Conservation (phyloP, 2,797 vertebrate species). For the Discoglossus pictus region DNA sequence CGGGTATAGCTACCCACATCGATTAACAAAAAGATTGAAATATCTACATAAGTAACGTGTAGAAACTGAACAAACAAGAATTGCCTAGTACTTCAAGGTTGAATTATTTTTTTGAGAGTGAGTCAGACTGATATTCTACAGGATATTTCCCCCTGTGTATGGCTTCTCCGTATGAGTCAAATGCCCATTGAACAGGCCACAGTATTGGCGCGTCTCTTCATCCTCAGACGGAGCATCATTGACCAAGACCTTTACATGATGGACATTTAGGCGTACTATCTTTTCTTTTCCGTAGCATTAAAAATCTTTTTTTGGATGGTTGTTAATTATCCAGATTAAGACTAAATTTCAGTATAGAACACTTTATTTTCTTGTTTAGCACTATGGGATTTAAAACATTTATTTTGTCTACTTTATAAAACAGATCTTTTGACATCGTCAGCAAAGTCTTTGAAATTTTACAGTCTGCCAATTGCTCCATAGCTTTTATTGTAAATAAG, state of each 20-base stretch:
- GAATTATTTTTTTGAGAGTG: too few species aligned
- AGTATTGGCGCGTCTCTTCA: too few species aligned
- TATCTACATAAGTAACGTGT: too few species aligned
- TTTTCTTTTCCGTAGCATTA: slow-evolving; percentile 36
- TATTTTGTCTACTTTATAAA: slow-evolving; percentile 64
- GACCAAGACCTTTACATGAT: slow-evolving; percentile 1
- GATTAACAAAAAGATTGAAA: too few species aligned
- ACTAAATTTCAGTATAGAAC: slow-evolving; percentile 60
- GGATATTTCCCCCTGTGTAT: too few species aligned
- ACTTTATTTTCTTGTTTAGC: slow-evolving; percentile 65
- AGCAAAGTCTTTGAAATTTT: slow-evolving; percentile 54
- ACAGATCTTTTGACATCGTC: slow-evolving; percentile 63
- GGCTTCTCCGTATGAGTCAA: too few species aligned
- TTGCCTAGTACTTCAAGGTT: too few species aligned
- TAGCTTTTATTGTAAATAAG: slow-evolving; percentile 56
- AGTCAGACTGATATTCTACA: too few species aligned
- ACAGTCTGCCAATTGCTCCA: background rate
- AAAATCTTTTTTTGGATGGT: slow-evolving; percentile 59
- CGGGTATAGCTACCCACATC: too few species aligned
- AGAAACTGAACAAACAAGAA: too few species aligned
- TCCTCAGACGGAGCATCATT: too few species aligned
- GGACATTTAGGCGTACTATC: slow-evolving; percentile 28
- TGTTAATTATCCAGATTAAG: slow-evolving; percentile 61
- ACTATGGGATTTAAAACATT: slow-evolving; percentile 62
- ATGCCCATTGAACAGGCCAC: too few species aligned